Conservation (phyloP, 2,888 invertebrate species). For the Epinotia demarniana region DNA sequence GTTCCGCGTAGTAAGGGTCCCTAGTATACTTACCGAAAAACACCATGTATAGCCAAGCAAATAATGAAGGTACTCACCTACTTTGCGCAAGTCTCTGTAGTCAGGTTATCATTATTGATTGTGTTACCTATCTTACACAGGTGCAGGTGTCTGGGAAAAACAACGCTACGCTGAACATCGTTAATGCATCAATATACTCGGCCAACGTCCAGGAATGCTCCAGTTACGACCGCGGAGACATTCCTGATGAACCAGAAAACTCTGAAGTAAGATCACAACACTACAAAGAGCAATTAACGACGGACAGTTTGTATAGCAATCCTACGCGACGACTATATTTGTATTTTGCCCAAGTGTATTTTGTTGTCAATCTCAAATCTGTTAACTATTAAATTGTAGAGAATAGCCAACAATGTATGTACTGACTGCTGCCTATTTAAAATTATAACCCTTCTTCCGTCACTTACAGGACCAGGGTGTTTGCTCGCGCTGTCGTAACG, state of each 20-base stretch:
- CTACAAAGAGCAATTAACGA: background rate
- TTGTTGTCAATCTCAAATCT: background rate
- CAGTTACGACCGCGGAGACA: slow-evolving; percentile 71
- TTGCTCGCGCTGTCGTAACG: slow-evolving; percentile 87
- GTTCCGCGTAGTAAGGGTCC: too few species aligned
- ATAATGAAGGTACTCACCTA: too few species aligned
- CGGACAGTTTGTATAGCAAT: background rate
- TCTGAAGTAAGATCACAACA: slow-evolving; percentile 11
- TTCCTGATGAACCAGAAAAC: slow-evolving; percentile 62
- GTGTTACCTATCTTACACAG: background rate
- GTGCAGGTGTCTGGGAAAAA: slow-evolving; percentile 88
- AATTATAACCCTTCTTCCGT: background rate
- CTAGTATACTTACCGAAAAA: too few species aligned
- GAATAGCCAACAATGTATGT: too few species aligned
- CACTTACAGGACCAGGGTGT: slow-evolving; percentile 59
- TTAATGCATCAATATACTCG: slow-evolving; percentile 90
- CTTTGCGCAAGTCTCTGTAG: too few species aligned
- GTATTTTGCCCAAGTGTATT: background rate
- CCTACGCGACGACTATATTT: background rate
- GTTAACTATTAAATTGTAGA: too few species aligned
- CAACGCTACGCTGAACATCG: slow-evolving; percentile 85
- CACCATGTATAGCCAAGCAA: too few species aligned
- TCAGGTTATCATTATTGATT: too few species aligned
- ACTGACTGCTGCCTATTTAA: too few species aligned
- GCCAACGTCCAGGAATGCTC: slow-evolving; percentile 92